Base-by-base conservation (phyloP, 2,888 invertebrate genomes). In the Apeira syringaria region DNA sequence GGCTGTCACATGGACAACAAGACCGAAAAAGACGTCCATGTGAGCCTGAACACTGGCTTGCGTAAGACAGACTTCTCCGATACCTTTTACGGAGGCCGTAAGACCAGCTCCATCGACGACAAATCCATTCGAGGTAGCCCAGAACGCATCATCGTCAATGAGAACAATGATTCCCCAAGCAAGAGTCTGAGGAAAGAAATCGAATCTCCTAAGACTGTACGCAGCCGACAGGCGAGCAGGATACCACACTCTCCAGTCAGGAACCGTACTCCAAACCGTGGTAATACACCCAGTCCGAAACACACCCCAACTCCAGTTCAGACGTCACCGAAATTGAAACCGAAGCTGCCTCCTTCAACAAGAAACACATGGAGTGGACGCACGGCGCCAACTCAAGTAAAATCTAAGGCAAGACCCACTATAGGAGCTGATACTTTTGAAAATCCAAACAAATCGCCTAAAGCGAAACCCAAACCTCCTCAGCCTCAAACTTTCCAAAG, bases 361-460 rank as follows among this genome's bases (percentile, higher is more conserved):
- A 92, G 93, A 39, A 94, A 94, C 57, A 96, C 95, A 0, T 96
- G 95, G 95, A 93, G 93, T 49, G 95, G 95, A 0, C 90, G 95
- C 22, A 78, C 84, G 4, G 88, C 81, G 1, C 86, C 86, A 0
- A 82, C 73, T 1, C 87, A 87, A 47, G 47, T 67, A 0, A 88
- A 86, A 59, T 41, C 72, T 0, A 89, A 86, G 53, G 58, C 83
- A 1, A 75, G 90, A 35, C 89, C 90, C 0, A 66, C 79, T 0
- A 65, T 90, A 20, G 83, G 81, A 24, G 71, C 76, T 11, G 88
- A 90, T 34, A 89, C 90, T 0, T 90, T 89, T 50, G 83, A 83
- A 1, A 87, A 76, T 43, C 92, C 91, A 1, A 83, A 91, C 13
- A 94, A 94, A 51, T 94, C 94, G 0, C 95, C 94, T 34, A 87